These are phyloP conservation scores for Epistrophe grossulariae DNA, from an alignment of 2,888 invertebrate species.

Conservation along the genomic window DNA sequence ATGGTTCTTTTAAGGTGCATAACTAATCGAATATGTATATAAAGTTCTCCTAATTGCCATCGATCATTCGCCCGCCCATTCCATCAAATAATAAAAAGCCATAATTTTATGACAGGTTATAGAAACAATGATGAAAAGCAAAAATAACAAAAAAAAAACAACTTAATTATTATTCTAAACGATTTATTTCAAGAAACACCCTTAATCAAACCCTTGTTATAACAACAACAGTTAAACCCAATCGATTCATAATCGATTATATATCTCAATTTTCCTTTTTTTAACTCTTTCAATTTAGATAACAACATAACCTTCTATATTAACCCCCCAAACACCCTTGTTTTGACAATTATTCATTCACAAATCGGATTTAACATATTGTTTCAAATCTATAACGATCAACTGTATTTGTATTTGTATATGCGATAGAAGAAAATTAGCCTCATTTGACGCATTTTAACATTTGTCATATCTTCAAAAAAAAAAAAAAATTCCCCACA, in stretches of 20 bases:
- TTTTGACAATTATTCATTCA: conserved; percentile 30
- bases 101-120: neutral
- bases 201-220: neutral
- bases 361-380: neutral
- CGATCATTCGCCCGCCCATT: too few species aligned
- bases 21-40: too few species aligned
- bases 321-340: neutral
- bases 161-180: neutral
- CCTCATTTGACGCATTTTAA: conserved; percentile 18
- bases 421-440: neutral
- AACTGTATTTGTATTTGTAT: neutral
- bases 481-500: neutral
- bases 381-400: conserved; percentile 38
- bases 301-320: neutral
- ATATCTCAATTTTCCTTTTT: conserved; percentile 9
- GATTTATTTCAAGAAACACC: neutral
- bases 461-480: conserved; percentile 22
- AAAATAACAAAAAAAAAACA: neutral
- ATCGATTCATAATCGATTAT: conserved; percentile 2
- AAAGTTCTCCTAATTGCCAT: too few species aligned
- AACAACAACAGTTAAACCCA: neutral
- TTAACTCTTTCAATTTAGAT: conserved; percentile 23
- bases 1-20: too few species aligned
- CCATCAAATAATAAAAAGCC: neutral
- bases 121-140: neutral